phyloP scores from a whole-genome alignment of 2,797 vertebrate species.

The Pelochelys cantorii region DNA sequence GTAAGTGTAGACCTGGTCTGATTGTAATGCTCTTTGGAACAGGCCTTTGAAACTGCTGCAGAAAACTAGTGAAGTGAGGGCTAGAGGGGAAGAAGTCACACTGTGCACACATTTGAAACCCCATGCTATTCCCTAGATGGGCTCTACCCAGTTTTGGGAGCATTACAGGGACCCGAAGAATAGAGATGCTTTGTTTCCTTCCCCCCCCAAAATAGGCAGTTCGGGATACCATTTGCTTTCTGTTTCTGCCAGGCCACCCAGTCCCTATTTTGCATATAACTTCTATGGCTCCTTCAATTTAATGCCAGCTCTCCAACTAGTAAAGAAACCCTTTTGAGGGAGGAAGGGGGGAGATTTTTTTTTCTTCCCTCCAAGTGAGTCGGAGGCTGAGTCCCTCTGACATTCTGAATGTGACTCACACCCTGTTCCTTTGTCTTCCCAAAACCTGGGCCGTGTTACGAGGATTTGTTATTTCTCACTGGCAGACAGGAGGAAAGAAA shows the following conservation, averaged over 20 bases:
- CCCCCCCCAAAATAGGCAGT: not conserved
- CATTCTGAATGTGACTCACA: not conserved
- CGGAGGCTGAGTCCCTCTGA: fast-evolving
- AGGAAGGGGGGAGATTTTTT: not conserved
- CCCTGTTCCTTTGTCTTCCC: not conserved
- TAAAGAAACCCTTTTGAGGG: not conserved
- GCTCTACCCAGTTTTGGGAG: not conserved
- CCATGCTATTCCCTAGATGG: not conserved
- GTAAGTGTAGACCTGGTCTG: no score
- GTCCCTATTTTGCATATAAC: not conserved
- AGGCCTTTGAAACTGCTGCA: not conserved
- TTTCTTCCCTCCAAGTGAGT: not conserved
- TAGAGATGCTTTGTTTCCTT: not conserved
- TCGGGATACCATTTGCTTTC: not conserved
- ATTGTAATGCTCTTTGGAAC: not conserved
- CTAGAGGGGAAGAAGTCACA: fast-evolving
- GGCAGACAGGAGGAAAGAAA: fast-evolving
- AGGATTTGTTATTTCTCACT: not conserved
- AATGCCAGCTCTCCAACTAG: not conserved
- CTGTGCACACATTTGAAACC: not conserved
- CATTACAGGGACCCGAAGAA: not conserved
- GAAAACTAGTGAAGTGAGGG: not conserved
- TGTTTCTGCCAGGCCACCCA: fast-evolving
- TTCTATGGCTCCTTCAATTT: not conserved
- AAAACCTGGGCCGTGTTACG: not conserved